phyloP scores from a whole-genome alignment of 1,140 invertebrate species.

The Diuraphis noxia region DNA sequence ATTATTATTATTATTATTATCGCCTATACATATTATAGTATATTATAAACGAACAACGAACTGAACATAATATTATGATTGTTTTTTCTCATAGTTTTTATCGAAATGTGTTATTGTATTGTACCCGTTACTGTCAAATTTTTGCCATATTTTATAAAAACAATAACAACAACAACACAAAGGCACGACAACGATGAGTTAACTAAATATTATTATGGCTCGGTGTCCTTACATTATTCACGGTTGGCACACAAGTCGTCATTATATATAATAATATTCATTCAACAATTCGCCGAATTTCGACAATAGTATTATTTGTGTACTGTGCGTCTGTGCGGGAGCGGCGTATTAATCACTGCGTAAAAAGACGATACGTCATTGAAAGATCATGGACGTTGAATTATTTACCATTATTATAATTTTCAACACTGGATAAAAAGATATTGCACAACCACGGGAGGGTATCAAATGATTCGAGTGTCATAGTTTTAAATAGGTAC shows the following conservation, averaged over 20 bases:
- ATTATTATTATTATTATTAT: not conserved
- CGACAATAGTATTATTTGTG: not conserved
- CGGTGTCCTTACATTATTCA: not conserved
- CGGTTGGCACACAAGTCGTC: not conserved
- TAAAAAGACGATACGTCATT: not conserved
- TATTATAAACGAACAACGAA: not conserved
- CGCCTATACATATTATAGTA: not conserved
- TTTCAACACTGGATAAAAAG: not conserved
- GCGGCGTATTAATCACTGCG: not conserved
- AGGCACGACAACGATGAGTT: not conserved
- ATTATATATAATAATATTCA: not conserved
- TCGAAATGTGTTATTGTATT: not conserved
- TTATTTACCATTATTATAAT: not conserved
- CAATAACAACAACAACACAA: not conserved
- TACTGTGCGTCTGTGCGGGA: not conserved
- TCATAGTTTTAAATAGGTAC: not conserved
- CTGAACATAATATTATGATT: not conserved
- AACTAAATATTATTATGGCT: constrained; percentile 10
- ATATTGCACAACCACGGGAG: no score
- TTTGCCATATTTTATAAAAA: not conserved
- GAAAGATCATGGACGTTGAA: not conserved
- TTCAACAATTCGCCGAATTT: not conserved
- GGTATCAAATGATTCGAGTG: not conserved
- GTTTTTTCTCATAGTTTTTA: not conserved
- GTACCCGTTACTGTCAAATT: not conserved